Percentiles rank a stretch among this genome's conserved stretches.
Evolutionary conservation across 2,888 invertebrate genomes (phyloP).

Genomic region (Lepetodrilus schrolli): DNA sequence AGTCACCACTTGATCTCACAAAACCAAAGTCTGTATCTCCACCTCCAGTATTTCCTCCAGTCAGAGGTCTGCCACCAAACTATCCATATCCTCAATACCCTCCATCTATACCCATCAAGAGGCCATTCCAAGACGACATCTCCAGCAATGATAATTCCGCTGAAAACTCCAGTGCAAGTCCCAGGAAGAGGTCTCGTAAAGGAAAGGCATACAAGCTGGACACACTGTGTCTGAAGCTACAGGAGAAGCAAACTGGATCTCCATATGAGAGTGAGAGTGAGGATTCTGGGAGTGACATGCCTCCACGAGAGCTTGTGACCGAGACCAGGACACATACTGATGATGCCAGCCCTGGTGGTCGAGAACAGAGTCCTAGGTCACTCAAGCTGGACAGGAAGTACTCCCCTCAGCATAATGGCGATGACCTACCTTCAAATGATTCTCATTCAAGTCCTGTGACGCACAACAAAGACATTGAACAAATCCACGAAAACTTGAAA

Average conservation of each 20-base stretch:
- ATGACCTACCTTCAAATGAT: background rate
- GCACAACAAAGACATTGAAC: conserved; percentile 36
- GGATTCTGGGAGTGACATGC: conserved; percentile 32
- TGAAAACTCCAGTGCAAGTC: conserved; percentile 71
- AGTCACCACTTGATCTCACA: conserved; percentile 69
- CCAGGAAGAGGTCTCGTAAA: conserved; percentile 84
- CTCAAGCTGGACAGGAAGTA: background rate
- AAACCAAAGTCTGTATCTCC: conserved; percentile 59
- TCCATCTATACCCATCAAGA: background rate
- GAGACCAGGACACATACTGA: background rate
- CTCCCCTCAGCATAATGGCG: background rate
- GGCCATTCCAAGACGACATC: conserved; percentile 38
- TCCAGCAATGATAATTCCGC: conserved; percentile 45
- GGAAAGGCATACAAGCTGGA: conserved; percentile 90
- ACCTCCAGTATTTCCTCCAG: background rate
- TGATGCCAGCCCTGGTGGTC: conserved; percentile 31
- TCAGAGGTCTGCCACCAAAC: background rate
- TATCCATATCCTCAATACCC: background rate
- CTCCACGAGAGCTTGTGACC: conserved; percentile 1
- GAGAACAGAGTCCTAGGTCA: conserved; percentile 20
- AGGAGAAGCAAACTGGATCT: conserved; percentile 53
- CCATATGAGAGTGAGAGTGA: conserved; percentile 35
- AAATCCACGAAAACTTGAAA: conserved; percentile 43
- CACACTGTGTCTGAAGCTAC: conserved; percentile 69
- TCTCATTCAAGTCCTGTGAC: background rate